phyloP scores from a whole-genome alignment of 2,113 vertebrate genomes.

The Chelonoidis abingdonii region DNA sequence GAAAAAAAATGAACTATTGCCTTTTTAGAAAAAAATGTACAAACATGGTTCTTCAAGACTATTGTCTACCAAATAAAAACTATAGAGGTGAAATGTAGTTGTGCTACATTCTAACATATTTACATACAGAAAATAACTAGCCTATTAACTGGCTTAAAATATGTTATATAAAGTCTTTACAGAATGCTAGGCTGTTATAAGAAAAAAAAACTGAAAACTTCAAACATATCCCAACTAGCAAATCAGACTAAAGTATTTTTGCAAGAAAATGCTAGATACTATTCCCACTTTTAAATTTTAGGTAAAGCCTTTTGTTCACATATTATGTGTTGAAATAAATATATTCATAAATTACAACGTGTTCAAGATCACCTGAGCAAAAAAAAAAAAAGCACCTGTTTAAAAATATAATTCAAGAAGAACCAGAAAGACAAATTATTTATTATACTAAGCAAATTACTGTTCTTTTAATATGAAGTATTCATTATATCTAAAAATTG shows the following conservation, averaged over 20 bases:
- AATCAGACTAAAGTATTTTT: background rate
- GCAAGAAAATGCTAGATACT: background rate
- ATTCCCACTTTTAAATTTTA: background rate
- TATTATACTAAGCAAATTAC: background rate
- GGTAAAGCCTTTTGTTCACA: background rate
- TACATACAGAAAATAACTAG: background rate
- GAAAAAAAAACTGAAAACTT: background rate
- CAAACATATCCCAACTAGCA: background rate
- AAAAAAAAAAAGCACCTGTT: background rate
- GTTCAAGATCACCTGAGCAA: background rate
- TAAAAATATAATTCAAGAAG: background rate
- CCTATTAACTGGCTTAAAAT: background rate
- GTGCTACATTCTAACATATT: background rate
- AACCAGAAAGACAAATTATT: background rate
- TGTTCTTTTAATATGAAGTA: conserved; percentile 7
- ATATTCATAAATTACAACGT: background rate
- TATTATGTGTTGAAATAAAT: background rate
- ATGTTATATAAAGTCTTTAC: background rate
- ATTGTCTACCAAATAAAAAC: background rate
- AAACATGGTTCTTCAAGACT: background rate
- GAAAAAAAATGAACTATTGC: background rate
- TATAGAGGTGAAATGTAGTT: background rate
- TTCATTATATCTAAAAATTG: background rate
- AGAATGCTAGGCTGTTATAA: background rate
- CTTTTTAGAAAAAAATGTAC: background rate